Percentiles rank a stretch among this genome's conserved stretches.
These are phyloP conservation scores for Cinclus cinclus DNA, from an alignment of 2,113 vertebrate genomes.

Conservation along the genomic window DNA sequence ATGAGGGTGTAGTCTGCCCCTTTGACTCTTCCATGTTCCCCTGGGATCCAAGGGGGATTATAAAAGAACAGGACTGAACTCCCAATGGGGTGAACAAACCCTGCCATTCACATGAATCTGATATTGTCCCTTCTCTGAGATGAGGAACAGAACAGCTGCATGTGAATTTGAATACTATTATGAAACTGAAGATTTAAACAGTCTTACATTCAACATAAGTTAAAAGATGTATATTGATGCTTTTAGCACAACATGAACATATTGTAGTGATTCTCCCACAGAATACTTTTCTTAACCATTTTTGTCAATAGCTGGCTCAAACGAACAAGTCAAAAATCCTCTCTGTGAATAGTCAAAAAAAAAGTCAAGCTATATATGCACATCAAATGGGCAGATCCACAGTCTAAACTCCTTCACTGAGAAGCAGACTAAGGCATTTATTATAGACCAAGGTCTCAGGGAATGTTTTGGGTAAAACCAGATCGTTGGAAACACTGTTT, in stretches of 20 bases:
- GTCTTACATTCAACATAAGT: background rate
- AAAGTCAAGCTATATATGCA: background rate
- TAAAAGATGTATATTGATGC: background rate
- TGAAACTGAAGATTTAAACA: background rate
- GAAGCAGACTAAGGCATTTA: background rate
- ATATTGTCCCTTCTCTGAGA: background rate
- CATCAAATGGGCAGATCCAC: background rate
- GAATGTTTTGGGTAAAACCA: background rate
- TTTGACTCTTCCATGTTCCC: background rate
- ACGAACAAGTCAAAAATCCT: background rate
- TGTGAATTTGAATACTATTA: background rate
- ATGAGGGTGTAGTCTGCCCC: background rate
- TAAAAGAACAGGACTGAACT: background rate
- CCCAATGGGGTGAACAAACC: accelerated
- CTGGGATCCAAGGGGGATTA: background rate
- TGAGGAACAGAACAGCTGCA: background rate
- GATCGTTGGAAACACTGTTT: background rate
- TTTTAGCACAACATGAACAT: background rate
- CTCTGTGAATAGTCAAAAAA: background rate
- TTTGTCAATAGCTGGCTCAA: background rate
- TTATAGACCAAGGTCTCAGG: background rate
- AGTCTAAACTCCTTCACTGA: background rate
- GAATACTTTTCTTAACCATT: background rate
- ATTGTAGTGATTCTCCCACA: background rate
- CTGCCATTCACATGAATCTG: background rate